Percentiles rank a stretch among this genome's conserved stretches.
Evolutionary conservation across 2,888 invertebrate species (phyloP).

Genomic region (Baccha elongata): DNA sequence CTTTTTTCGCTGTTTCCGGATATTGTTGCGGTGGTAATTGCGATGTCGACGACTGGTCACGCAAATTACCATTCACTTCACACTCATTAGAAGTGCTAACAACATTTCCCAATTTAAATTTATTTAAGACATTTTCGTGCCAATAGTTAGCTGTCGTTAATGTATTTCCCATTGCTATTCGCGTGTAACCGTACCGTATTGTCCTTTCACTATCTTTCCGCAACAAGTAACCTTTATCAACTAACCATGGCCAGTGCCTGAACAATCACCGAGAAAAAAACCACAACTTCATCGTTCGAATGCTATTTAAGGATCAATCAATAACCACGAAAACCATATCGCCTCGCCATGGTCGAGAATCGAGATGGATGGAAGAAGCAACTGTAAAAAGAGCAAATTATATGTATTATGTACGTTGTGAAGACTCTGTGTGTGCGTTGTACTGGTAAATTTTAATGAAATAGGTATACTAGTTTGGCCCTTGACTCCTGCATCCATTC

Average conservation of each 20-base stretch:
- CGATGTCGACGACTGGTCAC: constrained; percentile 29
- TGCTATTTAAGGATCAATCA: constrained; percentile 73
- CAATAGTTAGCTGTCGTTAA: constrained; percentile 59
- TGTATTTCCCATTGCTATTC: constrained; percentile 65
- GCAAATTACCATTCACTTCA: constrained; percentile 13
- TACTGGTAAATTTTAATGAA: constrained; percentile 63
- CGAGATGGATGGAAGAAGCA: constrained; percentile 21
- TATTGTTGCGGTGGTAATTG: neutral
- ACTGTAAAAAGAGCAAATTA: neutral
- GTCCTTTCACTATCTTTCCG: constrained; percentile 61
- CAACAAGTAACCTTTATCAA: constrained; percentile 71
- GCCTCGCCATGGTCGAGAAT: constrained; percentile 23
- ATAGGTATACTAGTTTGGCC: constrained; percentile 27
- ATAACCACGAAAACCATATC: constrained; percentile 70
- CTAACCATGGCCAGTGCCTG: constrained; percentile 53
- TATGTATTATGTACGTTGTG: constrained; percentile 1
- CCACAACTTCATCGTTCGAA: constrained; percentile 66
- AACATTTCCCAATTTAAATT: constrained; percentile 55
- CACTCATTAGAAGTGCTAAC: constrained; percentile 34
- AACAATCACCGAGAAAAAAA: constrained; percentile 40
- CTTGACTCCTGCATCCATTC: neutral
- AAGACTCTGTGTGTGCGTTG: constrained; percentile 35
- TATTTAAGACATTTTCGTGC: constrained; percentile 66
- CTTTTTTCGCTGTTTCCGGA: constrained; percentile 20
- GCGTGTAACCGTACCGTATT: constrained; percentile 32